These are phyloP conservation scores for Cryptocephalus moraei DNA, from an alignment of 2,888 invertebrate genomes.

Conservation along the genomic window DNA sequence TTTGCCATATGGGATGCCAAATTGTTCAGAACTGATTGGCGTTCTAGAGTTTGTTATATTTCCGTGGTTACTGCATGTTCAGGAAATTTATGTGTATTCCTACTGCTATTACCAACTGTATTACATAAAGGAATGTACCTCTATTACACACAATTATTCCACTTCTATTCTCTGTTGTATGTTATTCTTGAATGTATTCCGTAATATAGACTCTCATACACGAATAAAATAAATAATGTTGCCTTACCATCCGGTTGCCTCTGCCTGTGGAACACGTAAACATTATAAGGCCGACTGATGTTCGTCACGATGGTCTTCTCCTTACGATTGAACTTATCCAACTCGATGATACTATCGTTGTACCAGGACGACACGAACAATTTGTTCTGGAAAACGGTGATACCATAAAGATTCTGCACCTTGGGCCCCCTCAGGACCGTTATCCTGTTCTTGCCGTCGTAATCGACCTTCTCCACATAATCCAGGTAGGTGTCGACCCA, in stretches of 20 bases:
- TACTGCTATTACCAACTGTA: too few relatives aligned
- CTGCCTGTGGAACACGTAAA: slow-evolving; percentile 66
- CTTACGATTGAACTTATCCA: slow-evolving; percentile 46
- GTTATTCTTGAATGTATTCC: too few relatives aligned
- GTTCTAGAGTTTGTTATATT: too few relatives aligned
- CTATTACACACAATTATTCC: too few relatives aligned
- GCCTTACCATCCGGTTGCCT: slow-evolving; percentile 59
- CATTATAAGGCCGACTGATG: slow-evolving; percentile 51
- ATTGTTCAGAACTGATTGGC: too few relatives aligned
- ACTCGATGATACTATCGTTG: slow-evolving; percentile 50
- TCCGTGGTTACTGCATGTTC: too few relatives aligned
- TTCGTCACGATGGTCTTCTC: slow-evolving; percentile 34
- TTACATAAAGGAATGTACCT: too few relatives aligned
- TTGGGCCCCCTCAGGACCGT: slow-evolving; percentile 45
- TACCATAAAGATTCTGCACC: slow-evolving; percentile 57
- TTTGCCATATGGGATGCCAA: too few relatives aligned
- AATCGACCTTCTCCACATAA: slow-evolving; percentile 67
- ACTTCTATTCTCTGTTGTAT: too few relatives aligned
- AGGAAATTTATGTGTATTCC: too few relatives aligned
- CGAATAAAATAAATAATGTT: neutral
- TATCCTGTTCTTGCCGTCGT: slow-evolving; percentile 57
- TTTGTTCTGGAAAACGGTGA: slow-evolving; percentile 63
- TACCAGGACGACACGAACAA: slow-evolving; percentile 66
- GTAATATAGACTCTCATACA: neutral
- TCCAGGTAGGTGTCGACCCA: slow-evolving; percentile 77